phyloP scores from a whole-genome alignment of 1,140 invertebrate genomes.

The Drosophila repletoides region DNA sequence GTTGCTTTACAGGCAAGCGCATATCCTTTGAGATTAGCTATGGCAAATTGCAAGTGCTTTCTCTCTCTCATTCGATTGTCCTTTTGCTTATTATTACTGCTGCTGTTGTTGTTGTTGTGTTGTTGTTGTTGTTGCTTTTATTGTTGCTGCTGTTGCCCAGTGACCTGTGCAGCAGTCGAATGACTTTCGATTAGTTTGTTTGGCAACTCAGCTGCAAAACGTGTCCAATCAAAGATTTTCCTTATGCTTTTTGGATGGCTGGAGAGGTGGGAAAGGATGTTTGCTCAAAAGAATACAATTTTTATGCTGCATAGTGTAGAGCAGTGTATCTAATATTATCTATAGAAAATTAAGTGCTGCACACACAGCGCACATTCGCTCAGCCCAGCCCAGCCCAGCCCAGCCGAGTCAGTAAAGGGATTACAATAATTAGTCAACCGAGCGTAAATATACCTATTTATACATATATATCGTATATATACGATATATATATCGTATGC shows the following conservation, averaged over 20 bases:
- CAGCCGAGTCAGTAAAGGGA: conserved; percentile 1
- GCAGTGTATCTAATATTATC: too few species aligned
- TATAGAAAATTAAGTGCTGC: background rate
- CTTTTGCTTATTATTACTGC: conserved; percentile 3
- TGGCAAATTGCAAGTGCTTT: conserved; percentile 47
- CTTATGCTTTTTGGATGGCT: too few species aligned
- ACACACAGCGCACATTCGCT: background rate
- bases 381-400: too few species aligned
- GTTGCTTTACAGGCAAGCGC: background rate
- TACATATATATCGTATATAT: background rate
- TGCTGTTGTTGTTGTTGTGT: conserved; percentile 4
- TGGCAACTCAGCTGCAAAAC: conserved; percentile 36
- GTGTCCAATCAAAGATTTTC: conserved; percentile 24
- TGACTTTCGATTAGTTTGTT: conserved; percentile 67
- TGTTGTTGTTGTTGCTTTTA: conserved; percentile 16
- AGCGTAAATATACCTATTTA: conserved; percentile 13
- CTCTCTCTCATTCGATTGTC: background rate
- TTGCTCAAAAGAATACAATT: too few species aligned
- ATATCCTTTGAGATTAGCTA: conserved; percentile 71
- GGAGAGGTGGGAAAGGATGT: too few species aligned
- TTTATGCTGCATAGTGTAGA: too few species aligned
- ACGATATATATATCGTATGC: conserved; percentile 5
- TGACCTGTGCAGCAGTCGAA: conserved; percentile 47
- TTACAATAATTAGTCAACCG: conserved; percentile 35
- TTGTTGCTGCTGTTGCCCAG: conserved; percentile 39